These are phyloP conservation scores for Drosophila elegans DNA, from an alignment of 1,140 invertebrate genomes.

Conservation along the genomic window DNA sequence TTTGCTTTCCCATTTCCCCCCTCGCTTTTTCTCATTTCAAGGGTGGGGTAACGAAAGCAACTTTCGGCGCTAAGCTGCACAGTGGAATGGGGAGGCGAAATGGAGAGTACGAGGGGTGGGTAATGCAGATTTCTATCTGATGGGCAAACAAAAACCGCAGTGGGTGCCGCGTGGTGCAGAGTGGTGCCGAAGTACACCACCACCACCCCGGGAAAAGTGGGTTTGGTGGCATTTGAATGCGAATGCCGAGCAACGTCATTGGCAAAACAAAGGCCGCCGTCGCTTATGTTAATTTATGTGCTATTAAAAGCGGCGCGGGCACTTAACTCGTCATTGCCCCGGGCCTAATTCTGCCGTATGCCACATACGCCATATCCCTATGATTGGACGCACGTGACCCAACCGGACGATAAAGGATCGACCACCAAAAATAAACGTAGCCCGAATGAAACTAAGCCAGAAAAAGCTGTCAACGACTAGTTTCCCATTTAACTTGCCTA, in stretches of 20 bases:
- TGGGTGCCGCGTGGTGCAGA: slow-evolving; percentile 57
- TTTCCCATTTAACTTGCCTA: slow-evolving; percentile 7
- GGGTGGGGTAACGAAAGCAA: slow-evolving; percentile 12
- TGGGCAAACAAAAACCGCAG: slow-evolving; percentile 82
- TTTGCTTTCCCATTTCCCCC: background rate
- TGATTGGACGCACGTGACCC: slow-evolving; percentile 74
- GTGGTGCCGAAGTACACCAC: slow-evolving; percentile 6
- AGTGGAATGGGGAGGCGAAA: slow-evolving; percentile 6
- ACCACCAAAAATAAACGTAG: slow-evolving; percentile 1
- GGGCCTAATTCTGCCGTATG: slow-evolving; percentile 39
- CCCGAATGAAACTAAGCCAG: slow-evolving; percentile 18
- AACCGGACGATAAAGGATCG: slow-evolving; percentile 10
- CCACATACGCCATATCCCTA: slow-evolving; percentile 20
- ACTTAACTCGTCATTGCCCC: slow-evolving; percentile 71
- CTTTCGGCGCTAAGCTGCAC: slow-evolving; percentile 58
- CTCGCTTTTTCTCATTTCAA: background rate
- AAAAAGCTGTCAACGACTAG: slow-evolving; percentile 40
- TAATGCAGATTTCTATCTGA: slow-evolving; percentile 76
- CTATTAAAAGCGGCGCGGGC: slow-evolving; percentile 79
- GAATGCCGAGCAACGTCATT: slow-evolving; percentile 70
- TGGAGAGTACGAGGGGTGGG: slow-evolving; percentile 15
- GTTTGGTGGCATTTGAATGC: slow-evolving; percentile 59
- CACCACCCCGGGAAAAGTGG: slow-evolving; percentile 32
- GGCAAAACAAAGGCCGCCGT: slow-evolving; percentile 71
- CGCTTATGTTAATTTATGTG: slow-evolving; percentile 81